Percentiles rank a stretch among this genome's conserved stretches.
These are phyloP conservation scores for Hemicordylus capensis DNA, from an alignment of 2,113 vertebrate species.

Conservation along the genomic window DNA sequence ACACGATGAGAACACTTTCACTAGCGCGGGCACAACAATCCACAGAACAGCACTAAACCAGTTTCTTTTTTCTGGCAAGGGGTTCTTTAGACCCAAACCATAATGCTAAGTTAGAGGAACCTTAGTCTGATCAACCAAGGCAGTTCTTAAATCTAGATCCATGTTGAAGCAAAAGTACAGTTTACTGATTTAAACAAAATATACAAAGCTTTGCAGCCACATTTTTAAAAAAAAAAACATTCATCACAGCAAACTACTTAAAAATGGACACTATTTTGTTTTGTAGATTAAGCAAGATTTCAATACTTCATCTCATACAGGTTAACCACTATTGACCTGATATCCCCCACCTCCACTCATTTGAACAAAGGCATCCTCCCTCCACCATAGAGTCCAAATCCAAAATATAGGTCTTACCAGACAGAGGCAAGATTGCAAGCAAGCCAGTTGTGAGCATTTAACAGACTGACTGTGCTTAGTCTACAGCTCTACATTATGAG, in stretches of 20 bases:
- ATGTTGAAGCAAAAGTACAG: slow-evolving; percentile 42
- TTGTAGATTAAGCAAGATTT: slow-evolving; percentile 41
- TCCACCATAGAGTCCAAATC: slow-evolving; percentile 42
- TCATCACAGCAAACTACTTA: slow-evolving; percentile 48
- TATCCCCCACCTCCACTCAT: slow-evolving; percentile 37
- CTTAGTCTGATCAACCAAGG: neutral
- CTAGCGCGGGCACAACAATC: no score
- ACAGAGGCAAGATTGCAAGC: slow-evolving; percentile 69
- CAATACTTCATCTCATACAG: slow-evolving; percentile 56
- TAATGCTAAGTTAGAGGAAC: neutral
- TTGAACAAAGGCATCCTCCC: slow-evolving; percentile 56
- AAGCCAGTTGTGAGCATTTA: slow-evolving; percentile 74
- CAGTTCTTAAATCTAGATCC: neutral
- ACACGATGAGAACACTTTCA: no score
- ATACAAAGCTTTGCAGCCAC: slow-evolving; percentile 36
- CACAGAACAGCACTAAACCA: no score
- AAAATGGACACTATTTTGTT: slow-evolving; percentile 22
- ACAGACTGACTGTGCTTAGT: slow-evolving; percentile 73
- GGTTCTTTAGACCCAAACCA: neutral
- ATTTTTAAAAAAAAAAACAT: slow-evolving; percentile 50
- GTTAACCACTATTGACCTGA: slow-evolving; percentile 49
- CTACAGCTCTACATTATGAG: slow-evolving; percentile 76
- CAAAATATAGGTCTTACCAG: slow-evolving; percentile 69
- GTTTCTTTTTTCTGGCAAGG: no score
- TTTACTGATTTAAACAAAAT: slow-evolving; percentile 45